Evolutionary conservation across 1,140 invertebrate genomes (phyloP).

Genomic region (Diprion similis): DNA sequence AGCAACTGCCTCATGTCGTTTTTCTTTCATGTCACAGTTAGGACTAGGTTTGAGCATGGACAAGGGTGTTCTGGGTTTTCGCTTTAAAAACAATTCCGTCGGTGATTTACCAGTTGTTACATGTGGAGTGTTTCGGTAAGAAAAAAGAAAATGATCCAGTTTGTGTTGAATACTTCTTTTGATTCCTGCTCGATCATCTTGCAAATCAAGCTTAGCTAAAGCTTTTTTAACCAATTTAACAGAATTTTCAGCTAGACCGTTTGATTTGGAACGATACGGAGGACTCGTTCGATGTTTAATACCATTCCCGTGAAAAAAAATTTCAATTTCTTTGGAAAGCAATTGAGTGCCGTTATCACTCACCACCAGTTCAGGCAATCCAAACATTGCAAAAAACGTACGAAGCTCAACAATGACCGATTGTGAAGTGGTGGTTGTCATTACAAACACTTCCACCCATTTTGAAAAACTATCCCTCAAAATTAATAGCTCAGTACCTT

Average conservation of each 20-base stretch:
- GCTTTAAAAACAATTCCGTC: not conserved
- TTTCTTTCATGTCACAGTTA: not conserved
- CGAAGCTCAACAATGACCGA: too few species aligned
- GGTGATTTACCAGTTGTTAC: not conserved
- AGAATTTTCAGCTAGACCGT: too few species aligned
- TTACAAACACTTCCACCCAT: constrained; percentile 18
- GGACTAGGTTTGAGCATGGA: not conserved
- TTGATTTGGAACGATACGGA: too few species aligned
- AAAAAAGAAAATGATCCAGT: not conserved
- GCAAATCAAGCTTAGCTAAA: not conserved
- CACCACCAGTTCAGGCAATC: not conserved
- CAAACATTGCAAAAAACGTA: too few species aligned
- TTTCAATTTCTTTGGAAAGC: too few species aligned
- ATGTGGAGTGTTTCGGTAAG: not conserved
- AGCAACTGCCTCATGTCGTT: not conserved
- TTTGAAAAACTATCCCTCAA: constrained; percentile 19
- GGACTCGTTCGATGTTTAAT: too few species aligned
- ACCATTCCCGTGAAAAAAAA: too few species aligned
- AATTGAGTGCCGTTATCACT: not conserved
- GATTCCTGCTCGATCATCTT: not conserved
- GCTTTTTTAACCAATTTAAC: too few species aligned
- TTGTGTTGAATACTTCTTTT: not conserved
- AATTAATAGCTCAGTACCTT: constrained; percentile 16
- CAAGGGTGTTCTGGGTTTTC: not conserved
- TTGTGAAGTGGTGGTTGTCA: constrained; percentile 14